A percentile compares a stretch with the other conserved stretches of the same genome.
Conservation (phyloP, 2,113 vertebrate species). For the Ameiurus melas region DNA sequence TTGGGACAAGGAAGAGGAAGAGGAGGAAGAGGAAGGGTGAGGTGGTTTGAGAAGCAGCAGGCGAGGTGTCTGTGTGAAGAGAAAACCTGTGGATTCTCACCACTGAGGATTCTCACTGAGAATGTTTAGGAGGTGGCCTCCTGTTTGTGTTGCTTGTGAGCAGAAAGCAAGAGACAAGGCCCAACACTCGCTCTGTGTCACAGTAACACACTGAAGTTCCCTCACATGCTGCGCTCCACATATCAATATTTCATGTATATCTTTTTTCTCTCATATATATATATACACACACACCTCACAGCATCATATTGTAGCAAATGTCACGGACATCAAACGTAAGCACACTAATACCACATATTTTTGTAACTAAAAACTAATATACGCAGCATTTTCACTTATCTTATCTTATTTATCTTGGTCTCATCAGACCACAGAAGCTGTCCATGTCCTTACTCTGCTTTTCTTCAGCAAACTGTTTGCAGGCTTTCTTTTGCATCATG, state of each 20-base stretch:
- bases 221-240: not conserved
- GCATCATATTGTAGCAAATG: too few species aligned
- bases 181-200: not conserved
- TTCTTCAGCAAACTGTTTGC: too few species aligned
- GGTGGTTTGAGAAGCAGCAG: not conserved
- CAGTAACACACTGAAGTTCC: not conserved
- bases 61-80: not conserved
- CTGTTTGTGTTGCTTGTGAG: conserved; percentile 19
- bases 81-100: not conserved
- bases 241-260: conserved; percentile 6
- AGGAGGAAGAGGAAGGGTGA: not conserved
- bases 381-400: not conserved
- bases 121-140: not conserved
- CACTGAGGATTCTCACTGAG: not conserved
- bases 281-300: too few species aligned
- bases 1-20: not conserved
- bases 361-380: not conserved
- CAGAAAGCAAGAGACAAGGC: not conserved
- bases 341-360: not conserved
- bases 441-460: too few species aligned
- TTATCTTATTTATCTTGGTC: too few species aligned
- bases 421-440: too few species aligned
- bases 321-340: too few species aligned
- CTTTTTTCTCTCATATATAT: not conserved
- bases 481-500: too few species aligned